phyloP scores from a whole-genome alignment of 2,113 vertebrate species.

The Jacana jacana region DNA sequence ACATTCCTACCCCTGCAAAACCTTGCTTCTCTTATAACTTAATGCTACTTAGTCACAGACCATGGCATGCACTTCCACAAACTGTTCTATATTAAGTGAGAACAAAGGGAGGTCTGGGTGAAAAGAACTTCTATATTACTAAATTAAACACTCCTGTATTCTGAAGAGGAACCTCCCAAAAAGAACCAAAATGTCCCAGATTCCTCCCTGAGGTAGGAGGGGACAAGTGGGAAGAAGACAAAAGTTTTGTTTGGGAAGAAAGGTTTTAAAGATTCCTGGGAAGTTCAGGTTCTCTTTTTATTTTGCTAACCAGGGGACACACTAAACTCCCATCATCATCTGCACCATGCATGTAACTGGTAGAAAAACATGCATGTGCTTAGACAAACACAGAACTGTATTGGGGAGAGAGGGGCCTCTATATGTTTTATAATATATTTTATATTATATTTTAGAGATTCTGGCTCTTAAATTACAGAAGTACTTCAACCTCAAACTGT shows the following conservation, averaged over 20 bases:
- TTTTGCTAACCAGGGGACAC: background rate
- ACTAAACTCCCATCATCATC: background rate
- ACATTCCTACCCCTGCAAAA: background rate
- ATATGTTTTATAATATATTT: background rate
- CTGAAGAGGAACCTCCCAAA: background rate
- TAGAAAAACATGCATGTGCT: background rate
- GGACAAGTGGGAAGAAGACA: background rate
- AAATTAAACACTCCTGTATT: background rate
- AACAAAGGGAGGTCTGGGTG: background rate
- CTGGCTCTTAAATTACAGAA: background rate
- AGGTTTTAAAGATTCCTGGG: background rate
- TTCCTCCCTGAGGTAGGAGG: background rate
- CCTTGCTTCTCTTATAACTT: background rate
- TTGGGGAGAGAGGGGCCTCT: background rate
- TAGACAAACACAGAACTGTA: background rate
- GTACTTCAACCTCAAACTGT: background rate
- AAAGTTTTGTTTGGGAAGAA: background rate
- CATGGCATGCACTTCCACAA: background rate
- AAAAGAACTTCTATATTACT: background rate
- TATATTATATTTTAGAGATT: no score
- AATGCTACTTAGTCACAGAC: background rate
- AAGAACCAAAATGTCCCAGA: background rate
- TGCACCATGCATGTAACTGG: background rate
- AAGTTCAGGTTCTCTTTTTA: background rate
- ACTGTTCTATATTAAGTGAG: background rate